Percentiles rank a stretch among this genome's conserved stretches.
Conservation (phyloP, 2,797 vertebrate species). For the Sebastes iracundus region DNA sequence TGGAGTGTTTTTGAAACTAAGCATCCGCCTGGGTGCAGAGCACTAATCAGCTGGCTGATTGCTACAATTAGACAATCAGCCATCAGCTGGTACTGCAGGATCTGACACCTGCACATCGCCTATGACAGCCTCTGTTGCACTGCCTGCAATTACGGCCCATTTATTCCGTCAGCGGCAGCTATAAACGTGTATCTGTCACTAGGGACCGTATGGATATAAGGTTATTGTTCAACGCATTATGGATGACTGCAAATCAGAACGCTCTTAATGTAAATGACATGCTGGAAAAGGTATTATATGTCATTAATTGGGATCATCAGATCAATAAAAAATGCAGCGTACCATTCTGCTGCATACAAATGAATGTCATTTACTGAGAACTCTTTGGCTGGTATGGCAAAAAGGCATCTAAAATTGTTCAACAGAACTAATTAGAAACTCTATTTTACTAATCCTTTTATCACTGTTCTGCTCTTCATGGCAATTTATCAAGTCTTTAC, state of each 20-base stretch:
- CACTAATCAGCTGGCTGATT: conserved; percentile 79
- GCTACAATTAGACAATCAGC: conserved; percentile 83
- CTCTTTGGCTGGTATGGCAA: conserved; percentile 16
- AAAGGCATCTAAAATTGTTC: conserved; percentile 37
- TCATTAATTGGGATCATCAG: conserved; percentile 40
- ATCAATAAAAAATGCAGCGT: conserved; percentile 39
- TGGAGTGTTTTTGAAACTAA: conserved; percentile 54
- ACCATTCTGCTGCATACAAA: conserved; percentile 22
- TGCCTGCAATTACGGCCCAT: conserved; percentile 75
- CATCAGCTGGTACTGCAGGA: conserved; percentile 69
- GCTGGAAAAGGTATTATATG: conserved; percentile 35
- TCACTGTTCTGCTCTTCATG: conserved; percentile 35
- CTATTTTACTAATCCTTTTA: conserved; percentile 65
- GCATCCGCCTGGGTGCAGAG: conserved; percentile 48
- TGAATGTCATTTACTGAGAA: conserved; percentile 26
- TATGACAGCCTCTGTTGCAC: conserved; percentile 64
- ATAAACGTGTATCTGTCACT: conserved; percentile 55
- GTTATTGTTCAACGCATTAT: conserved; percentile 26
- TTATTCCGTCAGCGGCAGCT: conserved; percentile 63
- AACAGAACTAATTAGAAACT: conserved; percentile 60
- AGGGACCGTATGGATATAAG: conserved; percentile 31
- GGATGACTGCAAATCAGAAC: conserved; percentile 46
- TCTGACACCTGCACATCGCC: conserved; percentile 79
- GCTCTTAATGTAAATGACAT: conserved; percentile 42
- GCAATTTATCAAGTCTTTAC: conserved; percentile 44